A percentile compares a stretch with the other conserved stretches of the same genome.
phyloP scores from a whole-genome alignment of 2,113 vertebrate genomes.

The Ranitomeya variabilis region DNA sequence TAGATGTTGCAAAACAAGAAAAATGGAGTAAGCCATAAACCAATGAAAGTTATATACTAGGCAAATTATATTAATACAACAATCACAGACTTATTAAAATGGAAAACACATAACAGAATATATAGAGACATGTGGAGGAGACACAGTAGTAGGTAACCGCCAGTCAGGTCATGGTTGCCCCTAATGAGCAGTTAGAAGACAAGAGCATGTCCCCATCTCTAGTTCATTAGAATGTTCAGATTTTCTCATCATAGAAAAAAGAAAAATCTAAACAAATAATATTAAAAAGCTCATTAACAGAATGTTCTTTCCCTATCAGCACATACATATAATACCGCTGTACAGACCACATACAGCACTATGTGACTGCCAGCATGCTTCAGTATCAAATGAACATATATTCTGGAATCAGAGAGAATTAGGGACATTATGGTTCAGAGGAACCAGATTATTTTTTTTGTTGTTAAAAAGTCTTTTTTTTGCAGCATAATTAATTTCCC shows the following conservation, averaged over 20 bases:
- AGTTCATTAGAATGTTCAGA: too few species aligned
- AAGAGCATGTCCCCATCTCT: too few species aligned
- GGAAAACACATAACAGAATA: too few species aligned
- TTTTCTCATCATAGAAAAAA: background rate
- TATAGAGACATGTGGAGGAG: too few species aligned
- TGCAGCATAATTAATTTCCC: slow-evolving; percentile 34
- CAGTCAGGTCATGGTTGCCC: too few species aligned
- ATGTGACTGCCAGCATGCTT: background rate
- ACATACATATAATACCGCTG: background rate
- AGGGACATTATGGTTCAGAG: slow-evolving; percentile 1
- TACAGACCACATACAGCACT: background rate
- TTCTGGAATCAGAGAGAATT: background rate
- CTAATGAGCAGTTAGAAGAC: too few species aligned
- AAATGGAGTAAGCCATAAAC: too few species aligned
- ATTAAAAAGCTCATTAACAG: background rate
- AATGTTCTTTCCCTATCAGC: background rate
- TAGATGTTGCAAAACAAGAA: too few species aligned
- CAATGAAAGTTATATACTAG: too few species aligned
- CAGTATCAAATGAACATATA: background rate
- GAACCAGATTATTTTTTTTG: background rate
- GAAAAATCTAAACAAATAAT: background rate
- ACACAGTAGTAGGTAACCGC: too few species aligned
- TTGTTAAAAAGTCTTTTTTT: background rate
- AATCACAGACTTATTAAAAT: too few species aligned
- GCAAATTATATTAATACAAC: too few species aligned